A percentile compares a stretch with the other conserved stretches of the same genome.
Conservation (phyloP, 2,888 invertebrate genomes). For the Hirudinaria manillensis region DNA sequence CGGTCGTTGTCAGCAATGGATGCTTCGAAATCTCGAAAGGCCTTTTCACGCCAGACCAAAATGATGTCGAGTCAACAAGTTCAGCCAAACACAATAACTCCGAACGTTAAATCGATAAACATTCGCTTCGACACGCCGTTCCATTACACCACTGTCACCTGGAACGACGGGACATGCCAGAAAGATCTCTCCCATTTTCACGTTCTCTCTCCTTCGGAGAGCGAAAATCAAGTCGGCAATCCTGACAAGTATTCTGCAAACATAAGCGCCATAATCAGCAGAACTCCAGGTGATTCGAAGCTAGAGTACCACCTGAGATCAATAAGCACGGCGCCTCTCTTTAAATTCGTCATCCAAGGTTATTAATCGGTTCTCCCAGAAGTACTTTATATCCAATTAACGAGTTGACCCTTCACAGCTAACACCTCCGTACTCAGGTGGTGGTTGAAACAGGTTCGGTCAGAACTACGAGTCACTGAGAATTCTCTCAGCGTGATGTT, state of each 20-base stretch:
- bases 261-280: not conserved
- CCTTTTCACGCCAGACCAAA: not conserved
- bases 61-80: not conserved
- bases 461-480: slow-evolving; percentile 30
- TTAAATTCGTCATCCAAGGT: slow-evolving; percentile 47
- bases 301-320: not conserved
- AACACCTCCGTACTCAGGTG: slow-evolving; percentile 45
- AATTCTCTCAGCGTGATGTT: slow-evolving; percentile 28
- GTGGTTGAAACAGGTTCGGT: slow-evolving; percentile 35
- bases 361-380: not conserved
- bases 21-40: too few species aligned
- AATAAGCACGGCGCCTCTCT: slow-evolving; percentile 40
- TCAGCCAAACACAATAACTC: slow-evolving; percentile 10
- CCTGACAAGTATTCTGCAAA: not conserved
- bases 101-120: slow-evolving; percentile 36
- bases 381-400: slow-evolving; percentile 4
- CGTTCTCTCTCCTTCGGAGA: not conserved
- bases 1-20: too few species aligned
- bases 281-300: not conserved
- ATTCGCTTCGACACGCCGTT: slow-evolving; percentile 45
- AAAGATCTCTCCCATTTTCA: slow-evolving; percentile 36
- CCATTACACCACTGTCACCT: slow-evolving; percentile 37
- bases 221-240: not conserved
- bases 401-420: slow-evolving; percentile 41
- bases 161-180: slow-evolving; percentile 36